These are phyloP conservation scores for Heptranchias perlo DNA, from an alignment of 2,113 vertebrate species.

Conservation along the genomic window DNA sequence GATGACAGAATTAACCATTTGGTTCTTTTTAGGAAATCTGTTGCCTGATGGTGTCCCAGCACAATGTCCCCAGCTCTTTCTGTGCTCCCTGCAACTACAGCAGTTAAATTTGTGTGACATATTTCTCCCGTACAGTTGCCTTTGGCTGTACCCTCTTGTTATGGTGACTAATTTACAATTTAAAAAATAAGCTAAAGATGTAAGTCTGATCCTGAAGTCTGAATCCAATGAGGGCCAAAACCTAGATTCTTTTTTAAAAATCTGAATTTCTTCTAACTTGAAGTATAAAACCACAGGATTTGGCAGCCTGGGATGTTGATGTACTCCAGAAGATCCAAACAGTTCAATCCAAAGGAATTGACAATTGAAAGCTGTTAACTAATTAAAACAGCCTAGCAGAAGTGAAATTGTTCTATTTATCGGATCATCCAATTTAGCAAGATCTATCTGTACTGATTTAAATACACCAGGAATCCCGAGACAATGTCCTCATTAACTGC, in stretches of 20 bases:
- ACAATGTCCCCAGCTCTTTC: not conserved
- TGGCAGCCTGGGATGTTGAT: not conserved
- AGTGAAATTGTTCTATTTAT: not conserved
- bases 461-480: not conserved
- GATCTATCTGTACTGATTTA: not conserved
- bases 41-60: not conserved
- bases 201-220: not conserved
- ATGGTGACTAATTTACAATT: not conserved
- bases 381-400: not conserved
- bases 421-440: not conserved
- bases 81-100: no score
- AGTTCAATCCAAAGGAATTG: not conserved
- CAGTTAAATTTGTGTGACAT: not conserved
- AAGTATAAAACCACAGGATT: not conserved
- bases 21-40: not conserved
- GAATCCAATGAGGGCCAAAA: not conserved
- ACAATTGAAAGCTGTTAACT: not conserved
- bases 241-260: not conserved
- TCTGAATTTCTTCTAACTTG: not conserved
- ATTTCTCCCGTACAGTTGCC: not conserved
- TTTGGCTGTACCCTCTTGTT: not conserved
- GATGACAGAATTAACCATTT: not conserved
- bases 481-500: conserved; percentile 17
- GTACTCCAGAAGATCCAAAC: not conserved
- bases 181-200: not conserved